Evolutionary conservation across 2,888 invertebrate species (phyloP).

Genomic region (Cephus rjabovi): DNA sequence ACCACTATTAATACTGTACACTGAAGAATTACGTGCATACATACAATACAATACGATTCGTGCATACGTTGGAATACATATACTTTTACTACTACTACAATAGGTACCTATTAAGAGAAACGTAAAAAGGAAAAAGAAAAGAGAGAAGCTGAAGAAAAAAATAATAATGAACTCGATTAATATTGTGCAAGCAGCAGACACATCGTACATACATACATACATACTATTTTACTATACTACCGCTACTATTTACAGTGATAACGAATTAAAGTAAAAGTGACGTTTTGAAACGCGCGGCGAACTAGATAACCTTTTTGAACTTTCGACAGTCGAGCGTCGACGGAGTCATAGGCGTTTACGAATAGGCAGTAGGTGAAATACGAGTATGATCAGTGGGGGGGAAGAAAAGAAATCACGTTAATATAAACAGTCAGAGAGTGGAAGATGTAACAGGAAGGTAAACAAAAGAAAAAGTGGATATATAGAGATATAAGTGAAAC

Average conservation of each 20-base stretch:
- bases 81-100: conserved; percentile 27
- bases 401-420: neutral
- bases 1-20: neutral
- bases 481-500: neutral
- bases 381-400: neutral
- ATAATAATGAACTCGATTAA: conserved; percentile 16
- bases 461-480: neutral
- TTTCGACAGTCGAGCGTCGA: neutral
- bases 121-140: conserved; percentile 5
- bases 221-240: conserved; percentile 31
- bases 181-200: conserved; percentile 23
- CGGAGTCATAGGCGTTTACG: conserved; percentile 13
- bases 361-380: conserved; percentile 14
- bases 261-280: neutral
- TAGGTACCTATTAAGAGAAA: conserved; percentile 21
- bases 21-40: conserved; percentile 4
- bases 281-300: neutral
- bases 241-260: conserved; percentile 22
- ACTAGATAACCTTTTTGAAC: neutral
- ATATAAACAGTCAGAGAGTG: neutral
- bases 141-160: neutral
- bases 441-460: neutral
- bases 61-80: conserved; percentile 25
- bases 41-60: conserved; percentile 22
- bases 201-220: conserved; percentile 24